Evolutionary conservation across 1,140 invertebrate genomes (phyloP).

Genomic region (Drosophila lacertosa): DNA sequence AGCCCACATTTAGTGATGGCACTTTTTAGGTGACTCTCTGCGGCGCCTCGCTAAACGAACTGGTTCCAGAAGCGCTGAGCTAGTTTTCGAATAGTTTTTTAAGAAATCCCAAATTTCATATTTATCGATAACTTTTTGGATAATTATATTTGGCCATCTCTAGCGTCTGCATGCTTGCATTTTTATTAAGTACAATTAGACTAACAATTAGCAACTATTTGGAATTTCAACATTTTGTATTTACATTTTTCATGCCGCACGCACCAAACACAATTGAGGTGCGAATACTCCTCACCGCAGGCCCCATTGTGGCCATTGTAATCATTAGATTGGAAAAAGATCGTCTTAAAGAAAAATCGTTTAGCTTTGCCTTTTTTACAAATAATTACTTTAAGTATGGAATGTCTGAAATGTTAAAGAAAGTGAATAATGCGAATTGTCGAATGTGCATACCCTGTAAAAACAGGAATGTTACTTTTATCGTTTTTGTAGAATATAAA

Average conservation of each 20-base stretch:
- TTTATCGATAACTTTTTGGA: constrained; percentile 2
- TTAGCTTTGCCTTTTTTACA: not conserved
- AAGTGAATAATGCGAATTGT: not conserved
- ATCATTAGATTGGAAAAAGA: not conserved
- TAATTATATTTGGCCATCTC: constrained; percentile 4
- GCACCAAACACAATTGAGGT: not conserved
- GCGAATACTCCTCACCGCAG: not conserved
- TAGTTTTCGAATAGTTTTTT: not conserved
- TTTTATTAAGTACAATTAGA: constrained; percentile 48
- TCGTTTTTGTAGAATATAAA: no score
- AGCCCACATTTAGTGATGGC: constrained; percentile 39
- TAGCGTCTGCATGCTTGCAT: not conserved
- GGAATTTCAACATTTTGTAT: constrained; percentile 51
- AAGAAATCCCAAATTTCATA: not conserved
- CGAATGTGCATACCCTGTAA: not conserved
- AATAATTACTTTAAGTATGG: not conserved
- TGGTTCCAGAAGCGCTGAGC: not conserved
- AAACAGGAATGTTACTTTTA: no score
- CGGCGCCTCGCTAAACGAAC: not conserved
- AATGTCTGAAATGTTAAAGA: not conserved
- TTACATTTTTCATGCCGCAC: constrained; percentile 51
- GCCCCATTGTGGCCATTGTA: not conserved
- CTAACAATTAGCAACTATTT: constrained; percentile 57
- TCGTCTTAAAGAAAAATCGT: not conserved
- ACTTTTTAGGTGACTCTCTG: constrained; percentile 2